Evolutionary conservation across 1,140 invertebrate species (phyloP).

Genomic region (Bacillus rossius): DNA sequence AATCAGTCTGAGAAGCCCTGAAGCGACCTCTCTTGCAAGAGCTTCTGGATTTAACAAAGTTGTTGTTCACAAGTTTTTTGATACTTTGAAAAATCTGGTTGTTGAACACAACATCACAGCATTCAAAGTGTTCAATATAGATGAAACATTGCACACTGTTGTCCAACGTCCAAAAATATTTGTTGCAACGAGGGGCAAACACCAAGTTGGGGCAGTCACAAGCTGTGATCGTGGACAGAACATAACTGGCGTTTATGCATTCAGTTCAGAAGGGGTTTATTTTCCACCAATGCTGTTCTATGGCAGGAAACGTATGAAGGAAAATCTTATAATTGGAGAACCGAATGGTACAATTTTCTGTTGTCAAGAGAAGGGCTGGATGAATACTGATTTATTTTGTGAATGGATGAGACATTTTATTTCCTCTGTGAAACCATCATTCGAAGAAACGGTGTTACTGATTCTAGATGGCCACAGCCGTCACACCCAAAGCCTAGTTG

Average conservation of each 20-base stretch:
- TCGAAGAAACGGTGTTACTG: slow-evolving; percentile 27
- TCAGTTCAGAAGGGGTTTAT: slow-evolving; percentile 27
- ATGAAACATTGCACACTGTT: slow-evolving; percentile 36
- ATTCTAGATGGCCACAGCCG: slow-evolving; percentile 28
- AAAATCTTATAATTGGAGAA: slow-evolving; percentile 19
- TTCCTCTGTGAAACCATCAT: slow-evolving; percentile 18
- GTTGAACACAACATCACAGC: not conserved
- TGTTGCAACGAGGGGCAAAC: slow-evolving; percentile 29
- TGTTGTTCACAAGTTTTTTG: slow-evolving; percentile 27
- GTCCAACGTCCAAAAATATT: slow-evolving; percentile 32
- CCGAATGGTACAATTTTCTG: slow-evolving; percentile 17
- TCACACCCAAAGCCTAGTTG: slow-evolving; percentile 15
- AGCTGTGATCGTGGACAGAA: slow-evolving; percentile 32
- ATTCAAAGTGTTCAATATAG: slow-evolving; percentile 25
- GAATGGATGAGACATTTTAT: slow-evolving; percentile 24
- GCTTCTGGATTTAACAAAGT: slow-evolving; percentile 34
- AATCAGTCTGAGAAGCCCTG: slow-evolving; percentile 30
- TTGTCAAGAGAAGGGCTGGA: slow-evolving; percentile 26
- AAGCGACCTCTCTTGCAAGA: slow-evolving; percentile 30
- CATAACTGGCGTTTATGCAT: slow-evolving; percentile 21
- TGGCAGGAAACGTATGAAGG: slow-evolving; percentile 21
- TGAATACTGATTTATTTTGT: slow-evolving; percentile 20
- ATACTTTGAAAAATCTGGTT: slow-evolving; percentile 3
- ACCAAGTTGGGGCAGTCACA: slow-evolving; percentile 25
- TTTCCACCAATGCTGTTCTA: slow-evolving; percentile 31